phyloP scores from a whole-genome alignment of 2,113 vertebrate genomes.

The Oreochromis spilurus region DNA sequence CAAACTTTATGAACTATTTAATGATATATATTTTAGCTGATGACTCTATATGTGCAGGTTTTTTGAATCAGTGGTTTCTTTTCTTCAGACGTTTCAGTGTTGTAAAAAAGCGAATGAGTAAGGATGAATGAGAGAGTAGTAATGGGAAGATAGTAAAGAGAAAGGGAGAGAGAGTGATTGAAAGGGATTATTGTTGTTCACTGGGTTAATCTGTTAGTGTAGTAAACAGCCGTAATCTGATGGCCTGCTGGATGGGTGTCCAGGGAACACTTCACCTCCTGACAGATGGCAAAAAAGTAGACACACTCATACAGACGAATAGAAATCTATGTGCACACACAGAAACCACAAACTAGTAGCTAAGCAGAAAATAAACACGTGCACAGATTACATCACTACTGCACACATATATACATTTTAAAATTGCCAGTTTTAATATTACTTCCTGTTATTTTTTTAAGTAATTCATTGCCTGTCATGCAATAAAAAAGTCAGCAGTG shows the following conservation, averaged over 20 bases:
- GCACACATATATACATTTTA: neutral
- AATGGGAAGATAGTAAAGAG: neutral
- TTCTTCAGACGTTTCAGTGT: neutral
- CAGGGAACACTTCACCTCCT: slow-evolving; percentile 8
- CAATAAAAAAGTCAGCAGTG: neutral
- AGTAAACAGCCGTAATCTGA: slow-evolving; percentile 69
- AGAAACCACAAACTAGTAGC: neutral
- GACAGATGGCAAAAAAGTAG: slow-evolving; percentile 49
- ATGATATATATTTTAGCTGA: neutral
- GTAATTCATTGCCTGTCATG: neutral
- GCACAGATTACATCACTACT: neutral
- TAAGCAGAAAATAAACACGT: neutral
- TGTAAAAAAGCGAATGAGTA: neutral
- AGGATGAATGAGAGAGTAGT: neutral
- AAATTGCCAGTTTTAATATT: neutral
- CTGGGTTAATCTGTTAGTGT: slow-evolving; percentile 64
- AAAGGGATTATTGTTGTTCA: slow-evolving; percentile 59
- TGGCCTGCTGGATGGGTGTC: slow-evolving; percentile 13
- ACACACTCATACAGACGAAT: neutral
- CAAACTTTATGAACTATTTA: neutral
- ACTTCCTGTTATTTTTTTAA: neutral
- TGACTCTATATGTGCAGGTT: neutral
- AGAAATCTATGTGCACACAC: neutral
- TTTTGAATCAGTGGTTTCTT: neutral
- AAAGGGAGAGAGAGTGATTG: neutral